These are phyloP conservation scores for Drosophila lacertosa DNA, from an alignment of 1,140 invertebrate species.

Conservation along the genomic window DNA sequence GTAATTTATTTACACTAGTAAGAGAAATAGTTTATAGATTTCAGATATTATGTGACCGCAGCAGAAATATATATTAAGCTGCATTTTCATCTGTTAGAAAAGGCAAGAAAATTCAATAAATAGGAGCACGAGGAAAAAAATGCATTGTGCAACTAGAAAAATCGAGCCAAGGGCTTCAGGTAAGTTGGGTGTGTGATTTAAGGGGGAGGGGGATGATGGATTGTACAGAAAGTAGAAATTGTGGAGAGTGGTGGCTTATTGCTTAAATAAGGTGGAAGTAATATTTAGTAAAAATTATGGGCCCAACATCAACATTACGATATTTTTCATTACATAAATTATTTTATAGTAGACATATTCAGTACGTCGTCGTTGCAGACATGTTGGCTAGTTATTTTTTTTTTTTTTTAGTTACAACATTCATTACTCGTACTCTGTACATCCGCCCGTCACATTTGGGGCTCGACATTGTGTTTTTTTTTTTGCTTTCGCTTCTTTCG, in stretches of 20 bases:
- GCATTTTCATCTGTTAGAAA: slow-evolving; percentile 25
- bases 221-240: too few species aligned
- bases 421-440: slow-evolving; percentile 79
- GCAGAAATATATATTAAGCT: slow-evolving; percentile 39
- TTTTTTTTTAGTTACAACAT: slow-evolving; percentile 70
- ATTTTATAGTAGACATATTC: slow-evolving; percentile 83
- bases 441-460: slow-evolving; percentile 76
- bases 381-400: slow-evolving; percentile 74
- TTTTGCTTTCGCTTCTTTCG: slow-evolving; percentile 10
- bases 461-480: slow-evolving; percentile 34
- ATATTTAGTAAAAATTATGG: slow-evolving; percentile 71
- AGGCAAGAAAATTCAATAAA: slow-evolving; percentile 13
- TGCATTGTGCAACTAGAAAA: slow-evolving; percentile 37
- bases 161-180: slow-evolving; percentile 19
- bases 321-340: slow-evolving; percentile 84
- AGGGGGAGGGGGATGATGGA: slow-evolving; percentile 39
- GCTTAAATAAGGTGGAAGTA: slow-evolving; percentile 30
- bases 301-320: slow-evolving; percentile 84
- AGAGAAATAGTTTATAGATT: not conserved
- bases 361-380: slow-evolving; percentile 68
- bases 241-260: slow-evolving; percentile 48
- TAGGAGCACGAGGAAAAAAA: slow-evolving; percentile 13
- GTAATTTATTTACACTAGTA: slow-evolving; percentile 47
- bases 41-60: slow-evolving; percentile 8
- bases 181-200: slow-evolving; percentile 23